Conservation (phyloP, 23 tunicate genomes). For the Ciona savignyi region DNA sequence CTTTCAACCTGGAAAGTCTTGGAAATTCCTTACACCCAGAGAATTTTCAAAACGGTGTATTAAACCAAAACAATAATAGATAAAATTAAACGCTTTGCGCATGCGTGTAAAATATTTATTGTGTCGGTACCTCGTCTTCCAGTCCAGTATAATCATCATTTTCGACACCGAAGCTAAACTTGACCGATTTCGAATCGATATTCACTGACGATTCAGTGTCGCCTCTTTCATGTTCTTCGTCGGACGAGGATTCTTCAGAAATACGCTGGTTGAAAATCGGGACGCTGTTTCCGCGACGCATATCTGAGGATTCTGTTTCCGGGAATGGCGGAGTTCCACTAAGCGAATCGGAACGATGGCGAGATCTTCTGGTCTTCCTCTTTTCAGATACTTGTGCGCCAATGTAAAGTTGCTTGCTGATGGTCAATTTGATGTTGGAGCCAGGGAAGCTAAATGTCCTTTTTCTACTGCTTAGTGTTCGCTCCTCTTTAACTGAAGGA, state of each 20-base stretch:
- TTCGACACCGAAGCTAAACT: conserved; percentile 38
- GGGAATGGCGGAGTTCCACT: neutral
- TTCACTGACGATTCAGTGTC: neutral
- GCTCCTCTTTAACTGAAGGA: neutral
- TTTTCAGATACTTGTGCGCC: conserved; percentile 23
- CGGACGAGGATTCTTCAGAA: conserved; percentile 7
- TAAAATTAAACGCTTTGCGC: neutral
- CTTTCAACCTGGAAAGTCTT: no score
- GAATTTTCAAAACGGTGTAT: no score
- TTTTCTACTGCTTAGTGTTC: neutral
- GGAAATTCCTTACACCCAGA: no score
- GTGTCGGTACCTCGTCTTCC: conserved; percentile 35
- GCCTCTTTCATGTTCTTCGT: neutral
- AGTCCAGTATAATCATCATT: conserved; percentile 58
- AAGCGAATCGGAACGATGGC: conserved; percentile 37
- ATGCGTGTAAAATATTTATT: neutral
- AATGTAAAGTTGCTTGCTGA: conserved; percentile 19
- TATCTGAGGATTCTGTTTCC: neutral
- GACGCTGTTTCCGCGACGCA: conserved; percentile 37
- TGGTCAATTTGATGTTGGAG: conserved; percentile 13
- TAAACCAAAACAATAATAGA: neutral
- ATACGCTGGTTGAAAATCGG: conserved; percentile 23
- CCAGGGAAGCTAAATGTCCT: conserved; percentile 46
- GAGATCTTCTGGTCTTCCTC: conserved; percentile 8
- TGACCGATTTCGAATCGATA: conserved; percentile 3